A percentile compares a stretch with the other conserved stretches of the same genome.
phyloP scores from a whole-genome alignment of 2,113 vertebrate species.

The Pseudopipra pipra region DNA sequence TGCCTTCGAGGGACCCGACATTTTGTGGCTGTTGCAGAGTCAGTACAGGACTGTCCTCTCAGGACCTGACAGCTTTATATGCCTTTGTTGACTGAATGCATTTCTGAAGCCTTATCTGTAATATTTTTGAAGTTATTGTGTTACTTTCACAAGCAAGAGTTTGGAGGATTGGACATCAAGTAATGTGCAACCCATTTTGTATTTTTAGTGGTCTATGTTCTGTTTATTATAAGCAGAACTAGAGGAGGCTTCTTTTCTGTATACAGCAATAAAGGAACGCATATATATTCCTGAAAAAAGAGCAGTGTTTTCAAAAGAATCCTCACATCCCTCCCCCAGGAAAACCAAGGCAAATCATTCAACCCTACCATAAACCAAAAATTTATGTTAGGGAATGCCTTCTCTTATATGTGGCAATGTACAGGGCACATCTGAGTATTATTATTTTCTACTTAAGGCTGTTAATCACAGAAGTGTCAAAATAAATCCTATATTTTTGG shows the following conservation, averaged over 20 bases:
- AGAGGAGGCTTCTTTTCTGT: background rate
- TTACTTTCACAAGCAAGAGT: background rate
- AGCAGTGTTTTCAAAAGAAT: background rate
- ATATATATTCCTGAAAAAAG: background rate
- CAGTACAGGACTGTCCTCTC: background rate
- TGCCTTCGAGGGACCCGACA: background rate
- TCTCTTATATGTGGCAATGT: background rate
- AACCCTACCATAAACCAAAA: background rate
- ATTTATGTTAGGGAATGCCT: background rate
- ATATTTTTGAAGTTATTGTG: background rate
- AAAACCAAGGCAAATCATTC: background rate
- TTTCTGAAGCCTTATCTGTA: background rate
- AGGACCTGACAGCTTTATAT: background rate
- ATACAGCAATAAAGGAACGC: background rate
- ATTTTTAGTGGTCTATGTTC: background rate
- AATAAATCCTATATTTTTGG: background rate
- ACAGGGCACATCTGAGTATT: accelerated
- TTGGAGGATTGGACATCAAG: background rate
- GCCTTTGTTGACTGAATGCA: background rate
- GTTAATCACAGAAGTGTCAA: background rate
- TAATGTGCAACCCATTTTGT: background rate
- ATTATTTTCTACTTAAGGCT: background rate
- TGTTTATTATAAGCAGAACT: background rate
- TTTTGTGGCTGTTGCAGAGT: background rate
- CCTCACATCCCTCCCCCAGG: background rate